Conservation (phyloP, 2,113 vertebrate species). For the Gnathonemus longibarbis region DNA sequence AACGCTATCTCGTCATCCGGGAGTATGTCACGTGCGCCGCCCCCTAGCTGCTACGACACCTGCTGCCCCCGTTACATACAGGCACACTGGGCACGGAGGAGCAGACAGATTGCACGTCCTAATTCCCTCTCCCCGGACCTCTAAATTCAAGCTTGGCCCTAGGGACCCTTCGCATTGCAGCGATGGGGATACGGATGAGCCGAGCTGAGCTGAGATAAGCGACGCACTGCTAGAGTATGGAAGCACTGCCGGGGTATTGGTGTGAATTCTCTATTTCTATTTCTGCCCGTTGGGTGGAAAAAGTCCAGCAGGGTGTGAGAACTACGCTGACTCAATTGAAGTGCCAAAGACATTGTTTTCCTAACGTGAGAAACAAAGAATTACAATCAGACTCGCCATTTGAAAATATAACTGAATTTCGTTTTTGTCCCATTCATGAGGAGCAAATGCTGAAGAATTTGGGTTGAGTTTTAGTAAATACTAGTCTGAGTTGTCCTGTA, state of each 20-base stretch:
- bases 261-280: background rate
- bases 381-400: background rate
- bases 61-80: background rate
- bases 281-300: background rate
- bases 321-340: background rate
- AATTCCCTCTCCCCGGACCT: constrained; percentile 4
- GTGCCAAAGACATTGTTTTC: constrained; percentile 1
- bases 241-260: background rate
- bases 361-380: background rate
- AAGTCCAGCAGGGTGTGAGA: background rate
- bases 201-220: background rate
- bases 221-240: background rate
- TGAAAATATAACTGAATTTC: background rate
- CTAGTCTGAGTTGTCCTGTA: background rate
- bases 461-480: background rate
- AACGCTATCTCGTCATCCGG: background rate
- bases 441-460: background rate
- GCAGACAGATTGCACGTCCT: background rate
- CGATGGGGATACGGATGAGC: background rate
- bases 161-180: background rate
- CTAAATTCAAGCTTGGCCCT: background rate
- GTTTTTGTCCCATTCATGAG: background rate
- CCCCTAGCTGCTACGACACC: background rate
- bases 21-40: background rate
- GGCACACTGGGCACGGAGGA: background rate